Evolutionary conservation across 2,113 vertebrate genomes (phyloP), one percentile per base, ranked within the genome.

Genomic region (Accipiter virgatus): DNA sequence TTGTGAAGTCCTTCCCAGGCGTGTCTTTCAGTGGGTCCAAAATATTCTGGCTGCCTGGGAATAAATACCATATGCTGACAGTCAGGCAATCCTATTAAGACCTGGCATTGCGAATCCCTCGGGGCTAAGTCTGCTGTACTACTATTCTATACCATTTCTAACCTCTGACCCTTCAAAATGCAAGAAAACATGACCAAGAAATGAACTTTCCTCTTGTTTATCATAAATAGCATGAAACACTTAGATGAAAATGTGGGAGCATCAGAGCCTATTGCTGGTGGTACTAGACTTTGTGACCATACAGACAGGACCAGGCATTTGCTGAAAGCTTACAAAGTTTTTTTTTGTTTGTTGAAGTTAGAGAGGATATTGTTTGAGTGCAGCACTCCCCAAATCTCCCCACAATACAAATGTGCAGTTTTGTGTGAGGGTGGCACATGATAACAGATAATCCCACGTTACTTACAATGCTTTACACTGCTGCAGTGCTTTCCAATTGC

Each of bases 301-400:
- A 36, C 34, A 16, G 31, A 36, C n/a, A 26, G 16, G 32, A 53
- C 11, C 45, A 58, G 52, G 1, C 13, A 5, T 9, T 20, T 55
- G 29, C 62, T 70, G 70, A 15, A 55, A 68, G 17, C 61, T 59
- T 9, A 9, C n/a, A 40, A 3, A 10, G 17, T 17, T 10, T 32
- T 10, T 59, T 38, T 9, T 59, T 43, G 43, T 7, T 21, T 16
- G 23, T 2, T 43, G 19, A 32, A 71, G 47, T 9, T 7, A 16
- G 34, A 72, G 47, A 12, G 16, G 22, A 6, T 13, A 32, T 5
- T 0, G 1, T 9, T 14, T 25, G 77, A 67, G n/a, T 0, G 0
- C 19, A 62, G 65, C 66, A 22, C 36, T 45, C n/a, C 67, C 47
- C 62, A 29, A 3, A 14, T 3, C 53, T 38, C 42, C 59, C 29